phyloP scores from a whole-genome alignment of 2,113 vertebrate genomes.

The Mesitornis unicolor region DNA sequence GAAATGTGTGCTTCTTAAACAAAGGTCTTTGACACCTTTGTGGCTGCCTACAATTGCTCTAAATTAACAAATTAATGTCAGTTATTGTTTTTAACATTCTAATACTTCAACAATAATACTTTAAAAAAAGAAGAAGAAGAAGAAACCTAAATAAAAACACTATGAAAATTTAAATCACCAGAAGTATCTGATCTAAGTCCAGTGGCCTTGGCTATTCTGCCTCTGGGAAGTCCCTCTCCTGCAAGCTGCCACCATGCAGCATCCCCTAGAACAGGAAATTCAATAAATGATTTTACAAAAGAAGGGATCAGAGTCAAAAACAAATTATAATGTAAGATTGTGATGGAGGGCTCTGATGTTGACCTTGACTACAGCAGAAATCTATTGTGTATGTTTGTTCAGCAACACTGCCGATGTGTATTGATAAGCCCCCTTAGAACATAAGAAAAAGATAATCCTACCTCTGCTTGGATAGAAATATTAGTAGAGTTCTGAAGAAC shows the following conservation, averaged over 20 bases:
- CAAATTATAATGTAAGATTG: neutral
- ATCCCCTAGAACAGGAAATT: neutral
- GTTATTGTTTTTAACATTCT: neutral
- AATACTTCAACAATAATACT: neutral
- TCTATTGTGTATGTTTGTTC: neutral
- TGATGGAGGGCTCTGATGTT: neutral
- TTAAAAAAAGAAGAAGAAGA: neutral
- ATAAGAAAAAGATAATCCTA: neutral
- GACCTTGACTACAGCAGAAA: neutral
- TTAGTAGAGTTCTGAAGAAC: neutral
- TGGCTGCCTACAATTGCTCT: neutral
- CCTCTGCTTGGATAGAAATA: neutral
- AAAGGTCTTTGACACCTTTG: neutral
- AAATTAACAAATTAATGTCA: neutral
- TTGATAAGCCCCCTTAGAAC: neutral
- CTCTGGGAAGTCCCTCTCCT: neutral
- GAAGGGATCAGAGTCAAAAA: neutral
- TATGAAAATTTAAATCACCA: neutral
- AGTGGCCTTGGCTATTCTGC: neutral
- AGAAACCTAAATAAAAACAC: neutral
- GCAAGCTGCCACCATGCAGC: neutral
- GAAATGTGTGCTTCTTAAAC: neutral
- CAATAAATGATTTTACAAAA: neutral
- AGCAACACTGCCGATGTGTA: rapidly evolving
- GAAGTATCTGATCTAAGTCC: neutral